A percentile compares a stretch with the other conserved stretches of the same genome.
Conservation (phyloP, 2,888 invertebrate genomes). For the Sylvicola cinctus region DNA sequence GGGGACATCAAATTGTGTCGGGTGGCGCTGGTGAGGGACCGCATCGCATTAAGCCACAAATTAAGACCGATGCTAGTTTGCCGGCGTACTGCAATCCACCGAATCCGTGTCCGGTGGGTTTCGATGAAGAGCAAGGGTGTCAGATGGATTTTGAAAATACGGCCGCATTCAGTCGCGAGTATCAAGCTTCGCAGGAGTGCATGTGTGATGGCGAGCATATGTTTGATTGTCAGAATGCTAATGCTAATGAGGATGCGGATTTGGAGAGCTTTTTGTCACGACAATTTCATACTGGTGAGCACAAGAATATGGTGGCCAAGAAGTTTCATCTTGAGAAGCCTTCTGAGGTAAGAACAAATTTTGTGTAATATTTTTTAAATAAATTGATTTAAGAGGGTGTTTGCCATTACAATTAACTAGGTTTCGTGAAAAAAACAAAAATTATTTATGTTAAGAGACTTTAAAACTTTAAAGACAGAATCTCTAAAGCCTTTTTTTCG, state of each 20-base stretch:
- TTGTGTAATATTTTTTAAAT: too few species aligned
- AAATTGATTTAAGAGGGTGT: too few species aligned
- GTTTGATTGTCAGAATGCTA: constrained; percentile 56
- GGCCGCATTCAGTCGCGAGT: constrained; percentile 84
- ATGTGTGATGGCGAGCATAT: constrained; percentile 98
- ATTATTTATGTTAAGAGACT: too few species aligned
- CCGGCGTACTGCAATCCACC: constrained; percentile 99
- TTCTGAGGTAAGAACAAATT: constrained; percentile 14
- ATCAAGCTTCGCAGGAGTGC: constrained; percentile 81
- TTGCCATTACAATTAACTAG: too few species aligned
- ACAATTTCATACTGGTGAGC: constrained; percentile 31
- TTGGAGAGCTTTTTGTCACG: constrained; percentile 42
- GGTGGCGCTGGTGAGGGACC: constrained; percentile 54
- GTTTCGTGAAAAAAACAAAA: too few species aligned
- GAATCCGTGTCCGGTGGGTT: constrained; percentile 94
- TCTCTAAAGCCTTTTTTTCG: too few species aligned
- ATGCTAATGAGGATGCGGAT: constrained; percentile 27
- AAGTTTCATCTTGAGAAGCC: constrained; percentile 43
- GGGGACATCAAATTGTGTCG: constrained; percentile 55
- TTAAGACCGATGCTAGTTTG: constrained; percentile 77
- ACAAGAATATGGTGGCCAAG: constrained; percentile 55
- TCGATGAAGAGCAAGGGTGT: constrained; percentile 71
- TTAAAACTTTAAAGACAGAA: too few species aligned
- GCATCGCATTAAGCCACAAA: constrained; percentile 29
- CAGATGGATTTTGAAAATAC: constrained; percentile 84